Evolutionary conservation across 2,888 invertebrate genomes (phyloP).

Genomic region (Dicranocentrus wangi): DNA sequence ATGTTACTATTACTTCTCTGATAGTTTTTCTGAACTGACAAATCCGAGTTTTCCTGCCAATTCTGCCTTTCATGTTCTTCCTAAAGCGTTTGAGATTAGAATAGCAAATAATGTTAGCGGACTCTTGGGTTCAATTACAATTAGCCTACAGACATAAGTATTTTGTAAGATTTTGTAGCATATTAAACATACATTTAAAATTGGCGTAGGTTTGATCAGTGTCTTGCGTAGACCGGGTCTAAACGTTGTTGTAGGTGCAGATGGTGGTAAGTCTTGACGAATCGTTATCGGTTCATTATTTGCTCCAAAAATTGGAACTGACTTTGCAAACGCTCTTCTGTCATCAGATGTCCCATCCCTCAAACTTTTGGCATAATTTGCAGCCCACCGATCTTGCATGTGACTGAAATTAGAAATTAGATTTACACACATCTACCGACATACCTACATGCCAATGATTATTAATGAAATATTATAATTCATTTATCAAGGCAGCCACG

Average conservation of each 20-base stretch:
- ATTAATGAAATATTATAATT: not conserved
- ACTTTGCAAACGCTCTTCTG: constrained; percentile 66
- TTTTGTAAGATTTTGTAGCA: too few species aligned
- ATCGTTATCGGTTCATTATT: constrained; percentile 66
- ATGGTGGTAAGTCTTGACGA: constrained; percentile 62
- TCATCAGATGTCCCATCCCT: constrained; percentile 1
- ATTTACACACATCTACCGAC: not conserved
- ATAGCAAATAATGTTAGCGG: too few species aligned
- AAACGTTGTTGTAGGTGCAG: constrained; percentile 43
- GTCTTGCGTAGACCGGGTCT: too few species aligned
- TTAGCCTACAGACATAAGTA: too few species aligned
- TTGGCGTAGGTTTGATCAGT: too few species aligned
- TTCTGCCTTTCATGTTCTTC: too few species aligned
- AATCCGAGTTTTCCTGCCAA: too few species aligned
- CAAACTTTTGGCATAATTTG: constrained; percentile 32
- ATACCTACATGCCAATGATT: too few species aligned
- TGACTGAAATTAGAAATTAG: constrained; percentile 7
- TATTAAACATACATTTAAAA: too few species aligned
- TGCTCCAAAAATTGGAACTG: constrained; percentile 63
- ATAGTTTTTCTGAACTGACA: constrained; percentile 1
- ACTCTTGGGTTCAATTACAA: not conserved
- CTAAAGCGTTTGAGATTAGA: too few species aligned
- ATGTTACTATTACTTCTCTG: not conserved
- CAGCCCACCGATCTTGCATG: constrained; percentile 58
- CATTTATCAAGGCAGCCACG: constrained; percentile 48